Percentiles rank a stretch among this genome's conserved stretches.
Evolutionary conservation across 2,797 vertebrate species (phyloP).

Genomic region (Gambelia wislizenii): DNA sequence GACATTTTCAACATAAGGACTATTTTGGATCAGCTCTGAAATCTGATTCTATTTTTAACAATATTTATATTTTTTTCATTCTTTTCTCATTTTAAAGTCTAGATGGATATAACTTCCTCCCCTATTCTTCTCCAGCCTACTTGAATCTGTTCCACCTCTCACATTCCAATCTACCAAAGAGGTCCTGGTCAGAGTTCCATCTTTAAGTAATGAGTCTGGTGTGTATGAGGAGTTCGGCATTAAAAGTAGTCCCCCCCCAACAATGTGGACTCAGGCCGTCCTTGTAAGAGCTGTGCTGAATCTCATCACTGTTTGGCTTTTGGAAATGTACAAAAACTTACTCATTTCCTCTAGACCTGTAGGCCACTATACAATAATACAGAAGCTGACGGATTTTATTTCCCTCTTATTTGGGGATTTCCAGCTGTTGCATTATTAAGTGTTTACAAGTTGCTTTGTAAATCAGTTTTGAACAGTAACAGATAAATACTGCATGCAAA

Average conservation of each 20-base stretch:
- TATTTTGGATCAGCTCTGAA: conserved; percentile 11
- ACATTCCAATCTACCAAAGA: neutral
- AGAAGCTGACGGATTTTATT: neutral
- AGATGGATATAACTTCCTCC: no score
- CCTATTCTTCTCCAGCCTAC: no score
- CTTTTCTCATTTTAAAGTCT: neutral
- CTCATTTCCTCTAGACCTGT: neutral
- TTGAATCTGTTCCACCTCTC: no score
- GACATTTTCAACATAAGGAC: conserved; percentile 13
- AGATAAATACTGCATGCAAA: neutral
- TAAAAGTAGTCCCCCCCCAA: neutral
- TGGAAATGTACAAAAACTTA: neutral
- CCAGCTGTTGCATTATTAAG: neutral
- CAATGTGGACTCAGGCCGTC: neutral
- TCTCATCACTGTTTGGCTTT: neutral
- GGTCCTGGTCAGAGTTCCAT: neutral
- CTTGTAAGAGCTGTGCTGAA: neutral
- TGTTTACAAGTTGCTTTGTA: neutral
- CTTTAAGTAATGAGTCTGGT: neutral
- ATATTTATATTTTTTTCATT: neutral
- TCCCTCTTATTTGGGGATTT: neutral
- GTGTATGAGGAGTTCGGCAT: neutral
- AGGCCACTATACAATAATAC: neutral
- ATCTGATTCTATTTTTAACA: neutral
- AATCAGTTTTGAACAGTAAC: neutral